A percentile compares a stretch with the other conserved stretches of the same genome.
Evolutionary conservation across 2,888 invertebrate genomes (phyloP).

Genomic region (Trachelus troglodyta): DNA sequence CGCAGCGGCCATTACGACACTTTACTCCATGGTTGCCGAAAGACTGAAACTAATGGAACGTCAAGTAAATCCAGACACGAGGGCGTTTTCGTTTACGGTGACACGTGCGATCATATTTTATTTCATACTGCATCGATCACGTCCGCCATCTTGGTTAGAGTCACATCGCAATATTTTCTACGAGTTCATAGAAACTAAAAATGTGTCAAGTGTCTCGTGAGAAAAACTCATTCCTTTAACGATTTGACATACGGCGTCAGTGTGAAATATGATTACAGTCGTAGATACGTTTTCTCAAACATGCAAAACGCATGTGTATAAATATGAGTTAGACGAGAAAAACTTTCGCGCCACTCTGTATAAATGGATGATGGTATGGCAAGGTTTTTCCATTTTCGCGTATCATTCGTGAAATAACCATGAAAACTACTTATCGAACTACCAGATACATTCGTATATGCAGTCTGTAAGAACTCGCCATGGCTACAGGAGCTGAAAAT

Average conservation of each 20-base stretch:
- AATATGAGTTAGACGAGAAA: background rate
- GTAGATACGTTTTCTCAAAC: background rate
- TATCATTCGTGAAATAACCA: conserved; percentile 8
- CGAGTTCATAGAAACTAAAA: background rate
- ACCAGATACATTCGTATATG: background rate
- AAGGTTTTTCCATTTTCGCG: background rate
- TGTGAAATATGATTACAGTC: background rate
- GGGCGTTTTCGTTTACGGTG: conserved; percentile 19
- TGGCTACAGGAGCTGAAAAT: background rate
- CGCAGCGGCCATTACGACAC: background rate
- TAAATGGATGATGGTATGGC: background rate
- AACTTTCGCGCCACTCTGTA: background rate
- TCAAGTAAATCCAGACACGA: conserved; percentile 18
- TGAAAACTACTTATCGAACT: background rate
- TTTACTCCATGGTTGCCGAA: background rate
- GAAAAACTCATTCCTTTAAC: background rate
- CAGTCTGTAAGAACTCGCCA: background rate
- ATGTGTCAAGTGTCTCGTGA: background rate
- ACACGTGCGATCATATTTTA: conserved; percentile 39
- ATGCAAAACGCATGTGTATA: background rate
- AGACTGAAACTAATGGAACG: conserved; percentile 29
- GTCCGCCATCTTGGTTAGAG: conserved; percentile 6
- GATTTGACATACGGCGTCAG: background rate
- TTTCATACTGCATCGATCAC: conserved; percentile 32
- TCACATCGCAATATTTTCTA: background rate